Conservation (phyloP, 2,113 vertebrate species). For the Sapayoa aenigma region DNA sequence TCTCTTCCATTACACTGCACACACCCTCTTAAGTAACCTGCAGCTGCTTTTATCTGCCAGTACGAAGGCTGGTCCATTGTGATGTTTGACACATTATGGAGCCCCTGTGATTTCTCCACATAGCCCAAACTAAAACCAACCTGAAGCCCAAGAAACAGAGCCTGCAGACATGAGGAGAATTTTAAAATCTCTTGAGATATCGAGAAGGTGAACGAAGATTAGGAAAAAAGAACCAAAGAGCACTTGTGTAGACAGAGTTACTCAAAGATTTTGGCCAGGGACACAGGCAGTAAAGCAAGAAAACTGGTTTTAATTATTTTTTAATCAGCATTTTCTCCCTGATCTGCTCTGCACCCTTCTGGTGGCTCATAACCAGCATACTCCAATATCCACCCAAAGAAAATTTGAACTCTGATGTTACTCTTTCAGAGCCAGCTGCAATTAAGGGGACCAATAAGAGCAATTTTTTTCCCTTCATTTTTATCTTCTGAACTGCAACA, state of each 20-base stretch:
- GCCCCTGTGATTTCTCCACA: neutral
- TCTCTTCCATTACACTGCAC: conserved; percentile 48
- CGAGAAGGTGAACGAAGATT: neutral
- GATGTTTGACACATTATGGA: neutral
- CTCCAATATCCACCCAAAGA: neutral
- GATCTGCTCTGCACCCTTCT: neutral
- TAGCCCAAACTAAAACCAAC: neutral
- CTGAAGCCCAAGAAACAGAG: neutral
- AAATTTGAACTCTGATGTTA: neutral
- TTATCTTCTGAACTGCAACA: neutral
- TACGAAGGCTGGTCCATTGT: neutral
- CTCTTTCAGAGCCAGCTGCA: neutral
- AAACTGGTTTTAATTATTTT: conserved; percentile 59
- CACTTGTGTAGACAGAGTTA: neutral
- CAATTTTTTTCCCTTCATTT: neutral
- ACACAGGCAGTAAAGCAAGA: neutral
- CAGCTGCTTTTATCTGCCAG: conserved; percentile 45
- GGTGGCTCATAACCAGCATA: neutral
- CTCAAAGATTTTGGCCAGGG: neutral
- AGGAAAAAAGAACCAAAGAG: neutral
- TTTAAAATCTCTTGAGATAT: neutral
- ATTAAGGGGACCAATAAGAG: neutral
- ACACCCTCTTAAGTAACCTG: conserved; percentile 42
- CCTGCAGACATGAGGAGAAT: neutral
- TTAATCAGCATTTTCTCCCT: conserved; percentile 45